phyloP scores from a whole-genome alignment of 2,797 vertebrate species.

The Leucoraja ocellata region DNA sequence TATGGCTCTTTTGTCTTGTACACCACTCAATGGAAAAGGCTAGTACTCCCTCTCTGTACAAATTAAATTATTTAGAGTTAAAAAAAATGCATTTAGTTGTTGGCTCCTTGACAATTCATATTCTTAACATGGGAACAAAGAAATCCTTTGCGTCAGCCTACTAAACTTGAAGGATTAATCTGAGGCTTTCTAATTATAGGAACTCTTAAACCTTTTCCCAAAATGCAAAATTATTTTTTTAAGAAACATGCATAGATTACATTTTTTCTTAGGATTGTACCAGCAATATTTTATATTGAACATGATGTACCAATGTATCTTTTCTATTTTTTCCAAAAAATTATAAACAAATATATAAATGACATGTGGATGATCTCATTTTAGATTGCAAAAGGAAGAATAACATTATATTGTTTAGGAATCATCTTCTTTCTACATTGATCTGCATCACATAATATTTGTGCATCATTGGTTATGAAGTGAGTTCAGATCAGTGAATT shows the following conservation, averaged over 20 bases:
- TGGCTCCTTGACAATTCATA: background rate
- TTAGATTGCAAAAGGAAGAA: background rate
- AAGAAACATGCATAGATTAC: background rate
- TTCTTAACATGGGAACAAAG: background rate
- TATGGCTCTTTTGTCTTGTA: background rate
- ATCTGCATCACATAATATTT: background rate
- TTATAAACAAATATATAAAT: constrained; percentile 9
- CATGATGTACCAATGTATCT: background rate
- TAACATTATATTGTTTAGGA: constrained; percentile 25
- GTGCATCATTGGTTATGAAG: background rate
- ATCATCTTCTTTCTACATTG: background rate
- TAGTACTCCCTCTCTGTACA: background rate
- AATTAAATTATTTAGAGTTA: background rate
- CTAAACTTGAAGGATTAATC: background rate
- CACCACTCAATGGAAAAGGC: background rate
- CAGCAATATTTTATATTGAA: background rate
- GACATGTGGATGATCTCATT: background rate
- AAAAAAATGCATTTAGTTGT: background rate
- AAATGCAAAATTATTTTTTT: background rate
- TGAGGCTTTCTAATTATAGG: background rate
- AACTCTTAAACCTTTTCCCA: background rate
- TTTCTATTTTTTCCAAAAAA: background rate
- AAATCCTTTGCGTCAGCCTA: background rate
- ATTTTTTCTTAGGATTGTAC: background rate
- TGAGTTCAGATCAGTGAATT: constrained; percentile 10